These are phyloP conservation scores for Sinopyrophorus schimmeli DNA, from an alignment of 2,888 invertebrate genomes.

Conservation along the genomic window DNA sequence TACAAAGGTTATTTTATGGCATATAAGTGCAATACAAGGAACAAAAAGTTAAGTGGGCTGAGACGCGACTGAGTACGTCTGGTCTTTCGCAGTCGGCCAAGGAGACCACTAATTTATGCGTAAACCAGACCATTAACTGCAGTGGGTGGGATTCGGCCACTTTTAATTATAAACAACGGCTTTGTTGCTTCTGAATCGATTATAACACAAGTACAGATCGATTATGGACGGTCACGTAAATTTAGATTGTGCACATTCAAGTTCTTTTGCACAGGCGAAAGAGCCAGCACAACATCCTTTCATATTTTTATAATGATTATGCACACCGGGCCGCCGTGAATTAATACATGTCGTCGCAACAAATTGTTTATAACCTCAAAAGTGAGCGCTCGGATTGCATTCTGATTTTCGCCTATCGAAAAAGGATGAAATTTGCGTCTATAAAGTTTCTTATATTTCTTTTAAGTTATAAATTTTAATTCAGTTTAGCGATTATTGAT, in stretches of 20 bases:
- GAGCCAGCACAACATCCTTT: slow-evolving; percentile 6
- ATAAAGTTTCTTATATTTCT: too few species aligned
- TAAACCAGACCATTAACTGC: slow-evolving; percentile 29
- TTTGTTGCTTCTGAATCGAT: slow-evolving; percentile 33
- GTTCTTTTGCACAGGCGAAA: slow-evolving; percentile 4
- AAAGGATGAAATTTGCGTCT: too few species aligned
- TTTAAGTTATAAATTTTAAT: too few species aligned
- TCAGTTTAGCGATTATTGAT: too few species aligned
- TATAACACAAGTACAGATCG: slow-evolving; percentile 27
- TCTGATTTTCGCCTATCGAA: too few species aligned
- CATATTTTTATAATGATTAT: slow-evolving; percentile 16
- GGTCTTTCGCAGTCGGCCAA: slow-evolving; percentile 31
- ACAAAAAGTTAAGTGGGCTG: slow-evolving; percentile 27
- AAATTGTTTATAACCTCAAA: too few species aligned
- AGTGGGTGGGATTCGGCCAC: slow-evolving; percentile 33
- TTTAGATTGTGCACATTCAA: slow-evolving; percentile 22
- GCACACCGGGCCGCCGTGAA: too few species aligned
- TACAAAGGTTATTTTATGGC: slow-evolving; percentile 25
- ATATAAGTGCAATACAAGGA: slow-evolving; percentile 20
- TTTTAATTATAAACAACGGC: slow-evolving; percentile 32
- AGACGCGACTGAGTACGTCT: slow-evolving; percentile 27
- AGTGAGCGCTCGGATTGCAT: too few species aligned
- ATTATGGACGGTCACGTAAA: slow-evolving; percentile 29
- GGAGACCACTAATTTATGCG: slow-evolving; percentile 33
- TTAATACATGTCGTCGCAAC: too few species aligned